phyloP scores from a whole-genome alignment of 2,797 vertebrate species.

The Argya squamiceps region DNA sequence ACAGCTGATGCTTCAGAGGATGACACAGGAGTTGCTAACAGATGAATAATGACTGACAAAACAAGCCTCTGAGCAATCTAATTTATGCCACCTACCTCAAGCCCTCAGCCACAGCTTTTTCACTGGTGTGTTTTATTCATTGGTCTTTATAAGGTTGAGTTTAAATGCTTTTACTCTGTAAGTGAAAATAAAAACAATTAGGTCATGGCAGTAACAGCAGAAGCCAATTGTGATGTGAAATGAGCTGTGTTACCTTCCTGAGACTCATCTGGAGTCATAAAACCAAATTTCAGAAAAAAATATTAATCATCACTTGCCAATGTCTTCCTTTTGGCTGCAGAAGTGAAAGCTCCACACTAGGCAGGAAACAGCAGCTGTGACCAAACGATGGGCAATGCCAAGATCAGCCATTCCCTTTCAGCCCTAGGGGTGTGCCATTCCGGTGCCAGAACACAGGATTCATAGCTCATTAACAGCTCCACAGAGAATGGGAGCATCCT shows the following conservation, averaged over 20 bases:
- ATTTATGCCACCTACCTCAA: neutral
- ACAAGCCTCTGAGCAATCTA: neutral
- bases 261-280: neutral
- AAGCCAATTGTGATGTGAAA: neutral
- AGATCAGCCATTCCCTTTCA: neutral
- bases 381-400: neutral
- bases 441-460: neutral
- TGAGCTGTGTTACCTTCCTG: neutral
- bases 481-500: neutral
- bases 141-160: neutral
- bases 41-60: neutral
- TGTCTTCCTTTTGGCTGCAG: accelerated
- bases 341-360: neutral
- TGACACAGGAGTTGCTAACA: neutral
- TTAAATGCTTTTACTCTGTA: neutral
- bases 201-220: neutral
- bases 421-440: neutral
- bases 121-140: neutral
- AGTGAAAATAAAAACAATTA: neutral
- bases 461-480: neutral
- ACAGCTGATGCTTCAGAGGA: neutral
- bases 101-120: neutral
- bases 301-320: neutral
- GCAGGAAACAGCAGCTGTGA: neutral
- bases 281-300: neutral